phyloP scores from a whole-genome alignment of 2,113 vertebrate species.

The Myxocyprinus asiaticus region DNA sequence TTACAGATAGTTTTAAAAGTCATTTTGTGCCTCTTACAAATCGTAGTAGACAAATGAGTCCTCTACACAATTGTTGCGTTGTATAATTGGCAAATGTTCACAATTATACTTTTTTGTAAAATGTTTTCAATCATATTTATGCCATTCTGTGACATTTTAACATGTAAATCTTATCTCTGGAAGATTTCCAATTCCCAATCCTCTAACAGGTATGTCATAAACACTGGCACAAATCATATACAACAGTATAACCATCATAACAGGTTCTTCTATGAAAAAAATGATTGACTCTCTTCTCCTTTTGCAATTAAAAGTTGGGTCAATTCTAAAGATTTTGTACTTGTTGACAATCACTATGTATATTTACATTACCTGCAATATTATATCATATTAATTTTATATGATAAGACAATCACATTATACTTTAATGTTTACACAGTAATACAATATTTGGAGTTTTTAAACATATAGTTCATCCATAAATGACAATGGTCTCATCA shows the following conservation, averaged over 20 bases:
- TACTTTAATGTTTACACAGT: slow-evolving; percentile 38
- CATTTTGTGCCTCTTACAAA: background rate
- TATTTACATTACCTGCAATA: slow-evolving; percentile 36
- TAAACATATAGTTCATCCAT: too few species aligned
- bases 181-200: too few species aligned
- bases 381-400: background rate
- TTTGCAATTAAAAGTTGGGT: slow-evolving; percentile 10
- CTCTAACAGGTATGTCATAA: background rate
- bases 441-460: slow-evolving; percentile 1
- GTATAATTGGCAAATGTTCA: background rate
- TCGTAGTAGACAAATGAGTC: too few species aligned
- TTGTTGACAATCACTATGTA: slow-evolving; percentile 22
- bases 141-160: background rate
- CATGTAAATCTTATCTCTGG: background rate
- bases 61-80: background rate
- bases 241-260: background rate
- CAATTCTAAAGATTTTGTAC: slow-evolving; percentile 20
- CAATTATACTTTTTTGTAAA: background rate
- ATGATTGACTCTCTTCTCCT: background rate
- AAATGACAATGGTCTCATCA: too few species aligned
- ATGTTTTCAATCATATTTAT: background rate
- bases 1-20: background rate
- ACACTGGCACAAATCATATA: background rate
- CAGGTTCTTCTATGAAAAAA: background rate
- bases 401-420: slow-evolving; percentile 31